Base-by-base conservation (phyloP, 1,140 invertebrate species). In the Caenorhabditis remanei region DNA sequence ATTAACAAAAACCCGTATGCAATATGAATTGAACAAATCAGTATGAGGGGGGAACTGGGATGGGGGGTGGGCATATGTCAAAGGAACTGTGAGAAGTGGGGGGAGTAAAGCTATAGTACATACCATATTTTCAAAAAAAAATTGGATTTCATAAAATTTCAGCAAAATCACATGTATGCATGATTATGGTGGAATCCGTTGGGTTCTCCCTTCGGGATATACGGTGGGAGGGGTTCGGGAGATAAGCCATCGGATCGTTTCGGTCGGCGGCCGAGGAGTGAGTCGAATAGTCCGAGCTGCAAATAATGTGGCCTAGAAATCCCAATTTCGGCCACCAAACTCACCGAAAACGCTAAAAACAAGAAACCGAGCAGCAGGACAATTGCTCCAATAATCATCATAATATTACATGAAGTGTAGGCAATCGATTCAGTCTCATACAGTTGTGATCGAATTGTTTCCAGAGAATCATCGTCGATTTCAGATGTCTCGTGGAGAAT, bases 391-490 rank as follows among this genome's bases (percentile, higher is more conserved):
- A 79, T 50, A 11, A 79, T 79, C 71, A 79, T 79, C 71, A 79
- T 79, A 79, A 79, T 41, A 79, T 79, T 53, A 79, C 71, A 79
- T 1, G 71, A 79, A 50, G 71, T 79, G 21, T 79, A 79, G 19
- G 71, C 71, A 21, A 79, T 50, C n/a, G 46, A 21, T 11, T 79
- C 71, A 13, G 71, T 79, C 53, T 79, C 71, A 24, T 79, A 79
- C 9, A 79, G n/a, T 14, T 79, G 43, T 14, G 71, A 79, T 21
- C 71, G 71, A 24, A 79, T 79, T 13, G 6, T 6, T 50, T 79
- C 46, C 43, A 79, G 46, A 8, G 71, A 79, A 14, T 87, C 86
- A 19, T 71, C 61, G 56, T 87, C 86, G 21, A 87, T 87, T 83
- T 83, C 75, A n/a, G 71, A 71, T 7, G 75, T 71, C 43, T 87